Evolutionary conservation across 2,113 vertebrate genomes (phyloP).

Genomic region (Nannobrachium achirus): DNA sequence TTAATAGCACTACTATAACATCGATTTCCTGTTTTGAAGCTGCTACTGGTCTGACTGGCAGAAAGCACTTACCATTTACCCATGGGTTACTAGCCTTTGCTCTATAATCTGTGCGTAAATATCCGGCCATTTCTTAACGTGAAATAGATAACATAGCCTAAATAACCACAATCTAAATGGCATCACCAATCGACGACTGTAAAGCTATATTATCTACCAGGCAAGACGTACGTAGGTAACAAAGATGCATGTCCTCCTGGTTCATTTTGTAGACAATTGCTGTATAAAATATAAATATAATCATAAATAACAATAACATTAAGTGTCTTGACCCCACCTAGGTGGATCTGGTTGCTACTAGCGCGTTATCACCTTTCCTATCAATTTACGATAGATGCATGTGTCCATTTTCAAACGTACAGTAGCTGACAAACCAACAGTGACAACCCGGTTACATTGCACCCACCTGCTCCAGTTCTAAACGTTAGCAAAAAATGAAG

Average conservation of each 20-base stretch:
- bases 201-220: too few species aligned
- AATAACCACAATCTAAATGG: too few species aligned
- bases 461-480: neutral
- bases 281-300: too few species aligned
- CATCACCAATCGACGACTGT: too few species aligned
- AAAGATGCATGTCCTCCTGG: too few species aligned
- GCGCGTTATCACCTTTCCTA: neutral
- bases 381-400: neutral
- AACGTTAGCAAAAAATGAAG: neutral
- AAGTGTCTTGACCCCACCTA: conserved; percentile 32
- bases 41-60: neutral
- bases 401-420: neutral
- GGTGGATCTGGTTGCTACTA: neutral
- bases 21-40: too few species aligned
- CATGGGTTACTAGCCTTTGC: neutral
- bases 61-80: neutral
- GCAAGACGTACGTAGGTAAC: too few species aligned
- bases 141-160: too few species aligned
- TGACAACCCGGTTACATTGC: too few species aligned
- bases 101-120: neutral
- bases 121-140: neutral
- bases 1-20: too few species aligned
- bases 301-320: neutral
- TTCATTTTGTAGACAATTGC: too few species aligned
- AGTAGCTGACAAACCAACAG: neutral